A percentile compares a stretch with the other conserved stretches of the same genome.
phyloP scores from a whole-genome alignment of 2,113 vertebrate species.

The Psophia crepitans region DNA sequence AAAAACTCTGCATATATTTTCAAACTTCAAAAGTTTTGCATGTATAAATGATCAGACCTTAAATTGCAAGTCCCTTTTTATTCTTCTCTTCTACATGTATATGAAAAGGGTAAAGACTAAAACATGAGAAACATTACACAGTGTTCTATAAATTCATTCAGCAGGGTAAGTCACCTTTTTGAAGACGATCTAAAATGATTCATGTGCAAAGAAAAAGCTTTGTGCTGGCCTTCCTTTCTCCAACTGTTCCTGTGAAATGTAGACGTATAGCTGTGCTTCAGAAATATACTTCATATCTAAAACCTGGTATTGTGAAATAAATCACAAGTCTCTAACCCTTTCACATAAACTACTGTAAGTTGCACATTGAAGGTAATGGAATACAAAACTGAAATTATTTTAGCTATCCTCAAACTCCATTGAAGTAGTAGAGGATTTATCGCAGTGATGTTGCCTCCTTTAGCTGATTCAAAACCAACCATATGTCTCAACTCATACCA shows the following conservation, averaged over 20 bases:
- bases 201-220: constrained; percentile 2
- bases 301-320: background rate
- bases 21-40: background rate
- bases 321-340: background rate
- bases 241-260: background rate
- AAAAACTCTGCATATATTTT: background rate
- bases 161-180: background rate
- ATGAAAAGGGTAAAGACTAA: constrained; percentile 6
- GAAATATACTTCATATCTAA: background rate
- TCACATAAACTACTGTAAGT: background rate
- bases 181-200: background rate
- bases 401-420: background rate
- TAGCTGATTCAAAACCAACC: background rate
- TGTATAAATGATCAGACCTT: background rate
- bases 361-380: background rate
- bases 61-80: background rate
- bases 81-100: background rate
- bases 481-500: rapidly evolving
- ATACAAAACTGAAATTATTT: background rate
- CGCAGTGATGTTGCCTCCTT: background rate
- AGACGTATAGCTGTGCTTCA: constrained; percentile 5
- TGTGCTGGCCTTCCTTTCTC: background rate
- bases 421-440: background rate
- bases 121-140: background rate
- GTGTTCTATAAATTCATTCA: constrained; percentile 24